Base-by-base conservation (phyloP, 2,888 invertebrate genomes). In the Drosophila robusta region DNA sequence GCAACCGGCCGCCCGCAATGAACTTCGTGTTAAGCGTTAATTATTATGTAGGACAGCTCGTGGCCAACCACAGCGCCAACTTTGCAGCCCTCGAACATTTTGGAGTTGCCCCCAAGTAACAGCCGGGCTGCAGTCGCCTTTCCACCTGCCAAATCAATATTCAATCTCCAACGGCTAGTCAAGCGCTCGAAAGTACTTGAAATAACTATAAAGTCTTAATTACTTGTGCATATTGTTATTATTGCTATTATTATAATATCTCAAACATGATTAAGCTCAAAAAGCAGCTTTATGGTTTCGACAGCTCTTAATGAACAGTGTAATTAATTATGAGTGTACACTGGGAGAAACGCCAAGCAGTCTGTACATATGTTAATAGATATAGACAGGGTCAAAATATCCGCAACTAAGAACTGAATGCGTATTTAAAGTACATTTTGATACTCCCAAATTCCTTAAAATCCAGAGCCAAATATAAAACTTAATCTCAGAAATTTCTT, bases 21-120 rank as follows among this genome's bases (percentile, higher is more conserved):
- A 66, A 75, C 56, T 66, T 70, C 32, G 56, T 60, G 68, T 73
- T 49, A 66, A 69, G 69, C 83, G 69, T 61, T 88, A 85, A 84
- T 88, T 88, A 88, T 82, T 69, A 72, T 69, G 68, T 69, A 57
- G 52, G 57, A 51, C 14, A 49, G 26, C 44, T 34, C 34, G 16
- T 54, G 36, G 51, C 45, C 34, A 46, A 65, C 46, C 54, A 12
- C 58, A 51, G 6, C 39, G 39, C 24, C n/a, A 34, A 51, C 64
- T 39, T 44, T 29, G 42, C n/a, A 45, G 16, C 46, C 55, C 52
- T 64, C 38, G 9, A 49, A 34, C 36, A 38, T 39, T 39, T 24
- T 22, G 42, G 36, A 24, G 14, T 50, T 36, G 49, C 18, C 14
- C 26, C n/a, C 12, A 24, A n/a, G 12, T 22, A 4, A 7, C 32